phyloP scores from a whole-genome alignment of 1,140 invertebrate species.

The Tigriopus japonicus region DNA sequence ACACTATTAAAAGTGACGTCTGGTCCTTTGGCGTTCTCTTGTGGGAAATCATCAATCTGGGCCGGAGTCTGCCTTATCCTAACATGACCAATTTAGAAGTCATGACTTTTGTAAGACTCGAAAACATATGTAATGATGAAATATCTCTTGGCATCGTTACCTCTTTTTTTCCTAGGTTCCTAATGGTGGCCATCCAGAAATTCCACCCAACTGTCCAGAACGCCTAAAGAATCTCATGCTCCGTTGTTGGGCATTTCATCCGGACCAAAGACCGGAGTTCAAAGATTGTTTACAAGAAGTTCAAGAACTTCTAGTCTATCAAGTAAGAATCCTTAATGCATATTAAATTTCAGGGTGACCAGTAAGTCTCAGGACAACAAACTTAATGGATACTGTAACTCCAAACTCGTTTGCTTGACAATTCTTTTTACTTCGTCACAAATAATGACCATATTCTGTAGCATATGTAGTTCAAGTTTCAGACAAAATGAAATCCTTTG shows the following conservation, averaged over 20 bases:
- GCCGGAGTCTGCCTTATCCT: slow-evolving; percentile 58
- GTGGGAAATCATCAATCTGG: slow-evolving; percentile 75
- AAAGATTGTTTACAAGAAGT: neutral
- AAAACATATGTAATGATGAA: too few relatives aligned
- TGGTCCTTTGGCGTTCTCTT: slow-evolving; percentile 81
- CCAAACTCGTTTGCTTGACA: too few relatives aligned
- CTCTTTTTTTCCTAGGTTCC: too few relatives aligned
- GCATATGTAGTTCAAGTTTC: too few relatives aligned
- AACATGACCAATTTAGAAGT: slow-evolving; percentile 61
- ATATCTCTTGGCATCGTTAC: too few relatives aligned
- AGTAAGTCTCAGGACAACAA: too few relatives aligned
- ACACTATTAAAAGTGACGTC: slow-evolving; percentile 74
- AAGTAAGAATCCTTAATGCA: neutral
- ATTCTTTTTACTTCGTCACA: too few relatives aligned
- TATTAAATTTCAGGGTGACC: too few relatives aligned
- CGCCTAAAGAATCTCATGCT: neutral
- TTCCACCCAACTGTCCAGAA: neutral
- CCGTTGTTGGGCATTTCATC: neutral
- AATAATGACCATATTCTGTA: too few relatives aligned
- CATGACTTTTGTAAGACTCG: neutral
- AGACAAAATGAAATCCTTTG: too few relatives aligned
- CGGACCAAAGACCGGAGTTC: neutral
- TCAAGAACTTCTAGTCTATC: neutral
- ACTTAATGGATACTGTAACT: too few relatives aligned
- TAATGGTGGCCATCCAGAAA: neutral